phyloP scores from a whole-genome alignment of 2,888 invertebrate genomes.

The Conops quadrifasciatus region DNA sequence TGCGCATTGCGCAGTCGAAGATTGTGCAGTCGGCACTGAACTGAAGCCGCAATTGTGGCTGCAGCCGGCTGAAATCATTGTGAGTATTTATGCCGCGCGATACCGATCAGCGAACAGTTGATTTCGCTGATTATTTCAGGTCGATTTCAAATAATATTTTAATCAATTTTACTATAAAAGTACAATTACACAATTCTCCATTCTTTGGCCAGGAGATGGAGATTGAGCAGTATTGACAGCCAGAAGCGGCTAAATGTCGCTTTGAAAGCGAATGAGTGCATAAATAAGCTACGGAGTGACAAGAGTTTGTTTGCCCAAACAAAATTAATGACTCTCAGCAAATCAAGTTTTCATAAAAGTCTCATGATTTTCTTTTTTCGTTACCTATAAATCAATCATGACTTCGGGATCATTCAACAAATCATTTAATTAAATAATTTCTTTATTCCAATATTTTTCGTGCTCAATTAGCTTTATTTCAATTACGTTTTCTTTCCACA shows the following conservation, averaged over 20 bases:
- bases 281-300: too few species aligned
- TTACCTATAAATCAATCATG: too few species aligned
- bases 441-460: background rate
- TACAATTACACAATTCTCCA: conserved; percentile 1
- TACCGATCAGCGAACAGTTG: background rate
- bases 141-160: background rate
- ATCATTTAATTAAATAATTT: conserved; percentile 4
- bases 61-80: background rate
- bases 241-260: too few species aligned
- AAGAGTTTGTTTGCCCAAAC: too few species aligned
- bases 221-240: background rate
- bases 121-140: conserved; percentile 1
- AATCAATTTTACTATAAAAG: conserved; percentile 10
- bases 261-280: too few species aligned
- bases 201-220: background rate
- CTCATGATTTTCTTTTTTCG: too few species aligned
- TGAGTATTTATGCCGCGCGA: background rate
- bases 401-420: background rate
- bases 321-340: too few species aligned
- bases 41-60: background rate
- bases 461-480: background rate
- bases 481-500: background rate
- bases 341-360: too few species aligned
- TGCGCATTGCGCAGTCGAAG: too few species aligned
- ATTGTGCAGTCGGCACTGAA: background rate